Conservation (phyloP, 2,113 vertebrate genomes). For the Halichoeres trimaculatus region DNA sequence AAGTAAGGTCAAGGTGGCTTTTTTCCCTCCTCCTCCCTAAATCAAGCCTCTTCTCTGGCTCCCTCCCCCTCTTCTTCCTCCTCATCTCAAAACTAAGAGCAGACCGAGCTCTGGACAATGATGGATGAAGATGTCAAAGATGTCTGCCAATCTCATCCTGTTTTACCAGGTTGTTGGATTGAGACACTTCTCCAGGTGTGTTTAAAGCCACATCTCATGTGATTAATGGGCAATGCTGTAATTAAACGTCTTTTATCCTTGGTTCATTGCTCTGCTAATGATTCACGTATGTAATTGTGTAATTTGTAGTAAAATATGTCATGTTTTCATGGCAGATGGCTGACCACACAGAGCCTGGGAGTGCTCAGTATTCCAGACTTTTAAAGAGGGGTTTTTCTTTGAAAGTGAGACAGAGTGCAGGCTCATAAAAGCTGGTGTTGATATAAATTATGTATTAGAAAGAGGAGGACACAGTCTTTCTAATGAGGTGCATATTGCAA, state of each 20-base stretch:
- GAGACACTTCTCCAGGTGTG: constrained; percentile 9
- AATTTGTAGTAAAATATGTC: neutral
- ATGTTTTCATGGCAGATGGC: neutral
- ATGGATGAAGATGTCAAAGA: neutral
- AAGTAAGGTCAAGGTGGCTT: constrained; percentile 74
- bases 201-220: neutral
- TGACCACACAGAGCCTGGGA: neutral
- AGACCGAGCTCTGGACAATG: constrained; percentile 27
- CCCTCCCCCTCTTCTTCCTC: constrained; percentile 1
- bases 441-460: too few relatives aligned
- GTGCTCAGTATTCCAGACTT: neutral
- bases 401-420: neutral
- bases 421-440: too few relatives aligned
- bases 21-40: constrained; percentile 46
- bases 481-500: too few relatives aligned
- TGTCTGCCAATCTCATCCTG: neutral
- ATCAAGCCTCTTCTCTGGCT: constrained; percentile 36
- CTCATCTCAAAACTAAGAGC: constrained; percentile 26
- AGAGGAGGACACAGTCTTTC: too few relatives aligned
- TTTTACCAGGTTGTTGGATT: constrained; percentile 14
- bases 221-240: neutral
- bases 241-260: neutral
- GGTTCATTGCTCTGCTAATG: neutral
- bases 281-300: neutral
- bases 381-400: neutral